Base-by-base conservation (phyloP, 2,888 invertebrate species). In the Calameuta idolon region DNA sequence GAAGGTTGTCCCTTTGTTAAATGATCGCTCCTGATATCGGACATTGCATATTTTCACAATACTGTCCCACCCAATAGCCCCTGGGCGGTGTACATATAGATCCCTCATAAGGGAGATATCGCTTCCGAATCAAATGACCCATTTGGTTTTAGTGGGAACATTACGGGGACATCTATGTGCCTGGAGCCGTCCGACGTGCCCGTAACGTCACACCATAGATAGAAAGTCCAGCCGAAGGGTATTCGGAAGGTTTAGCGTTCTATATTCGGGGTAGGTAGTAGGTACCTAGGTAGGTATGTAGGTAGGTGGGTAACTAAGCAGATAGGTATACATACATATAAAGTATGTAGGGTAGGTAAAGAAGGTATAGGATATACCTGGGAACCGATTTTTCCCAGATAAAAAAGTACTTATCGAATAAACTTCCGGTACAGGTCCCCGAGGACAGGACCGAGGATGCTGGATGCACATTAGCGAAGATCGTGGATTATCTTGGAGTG, bases 121-220 rank as follows among this genome's bases (percentile, higher is more conserved):
- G 89, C 87, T 87, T 88, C 86, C 87, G 87, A 91, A 91, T 91
- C 91, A 91, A 91, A 91, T 90, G 91, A 90, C 89, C 90, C 90
- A 91, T 91, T 91, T 85, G 84, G 88, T 88, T 90, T 91, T 91
- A 91, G 87, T 89, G 87, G 85, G 79, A 85, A 85, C 89, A 90
- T 90, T 90, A 86, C 87, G 85, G 84, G 87, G 89, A 89, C 89
- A 87, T 90, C 88, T 88, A 88, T 89, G 88, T 85, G 88, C 88
- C 90, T 85, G 86, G 85, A 81, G 77, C 84, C 83, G 80, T 83
- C 81, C 82, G 80, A 80, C 71, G 71, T 82, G 82, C 83, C 55
- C 79, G 81, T 82, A 84, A 81, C 81, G 78, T 80, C 80, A 78
- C 80, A 77, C 79, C 84, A 80, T 83, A 84, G 83, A 85, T 82